Evolutionary conservation across 2,888 invertebrate species (phyloP), one percentile per base, ranked within the genome.

Genomic region (Leptogaster cylindrica): DNA sequence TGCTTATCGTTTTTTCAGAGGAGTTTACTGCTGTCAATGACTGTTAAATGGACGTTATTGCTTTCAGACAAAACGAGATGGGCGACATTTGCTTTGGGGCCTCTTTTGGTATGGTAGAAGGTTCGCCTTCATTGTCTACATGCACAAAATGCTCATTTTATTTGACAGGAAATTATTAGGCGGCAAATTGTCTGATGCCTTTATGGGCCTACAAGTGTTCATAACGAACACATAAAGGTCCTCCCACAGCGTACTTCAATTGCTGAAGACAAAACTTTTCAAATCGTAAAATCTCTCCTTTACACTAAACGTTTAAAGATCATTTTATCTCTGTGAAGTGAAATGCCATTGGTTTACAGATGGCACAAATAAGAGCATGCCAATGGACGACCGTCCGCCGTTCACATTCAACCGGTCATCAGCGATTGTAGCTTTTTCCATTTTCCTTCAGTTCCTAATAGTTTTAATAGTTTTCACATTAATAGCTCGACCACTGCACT

Each of bases 201-300:
- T 27, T 50, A 50, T 50, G 50, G 16, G 7, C 28, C 16, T 28
- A n/a, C 27, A 44, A 63, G 61, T 44, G 36, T 44, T 63, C 18
- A 28, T 2, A 14, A 41, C 23, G 61, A 25, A 27, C 58, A 28
- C 61, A 44, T 63, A 44, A 63, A 63, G 23, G 41, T 31, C 61
- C 44, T 44, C 61, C 61, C 36, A 63, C 61, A 39, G 18, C 12
- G 3, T 6, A 39, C 12, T 8, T 7, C 36, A 55, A 33, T 31
- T n/a, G 10, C 20, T 2, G 25, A 5, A 33, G 52, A 52, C 33
- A 52, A 33, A 33, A 52, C 8, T 27, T 10, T 52, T 31, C 20
- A 52, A 52, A 52, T 52, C 52, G 33, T 31, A 52, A 52, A 52
- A 52, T 20, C n/a, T 52, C n/a, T 33, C 25, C 52, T 52, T 28